These are phyloP conservation scores for Amazona guildingii DNA, from an alignment of 2,113 vertebrate species.

Conservation along the genomic window DNA sequence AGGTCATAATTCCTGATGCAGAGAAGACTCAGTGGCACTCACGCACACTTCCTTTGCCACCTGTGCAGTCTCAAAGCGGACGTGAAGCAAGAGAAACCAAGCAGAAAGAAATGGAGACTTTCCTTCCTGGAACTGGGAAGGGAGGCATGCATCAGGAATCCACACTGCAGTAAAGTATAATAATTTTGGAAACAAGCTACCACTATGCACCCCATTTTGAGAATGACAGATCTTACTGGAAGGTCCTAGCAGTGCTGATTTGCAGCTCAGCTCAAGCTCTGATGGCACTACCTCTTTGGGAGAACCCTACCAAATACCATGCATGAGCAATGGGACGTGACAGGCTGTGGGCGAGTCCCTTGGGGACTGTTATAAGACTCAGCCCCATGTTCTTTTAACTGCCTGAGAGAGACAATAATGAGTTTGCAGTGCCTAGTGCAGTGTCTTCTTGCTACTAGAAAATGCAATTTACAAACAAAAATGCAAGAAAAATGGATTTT, in stretches of 20 bases:
- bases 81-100: background rate
- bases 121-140: background rate
- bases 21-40: background rate
- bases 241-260: background rate
- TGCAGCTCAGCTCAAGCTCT: background rate
- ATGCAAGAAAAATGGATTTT: background rate
- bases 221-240: background rate
- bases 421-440: background rate
- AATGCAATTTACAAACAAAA: slow-evolving; percentile 36
- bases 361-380: background rate
- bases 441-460: background rate
- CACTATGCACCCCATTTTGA: background rate
- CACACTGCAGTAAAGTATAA: background rate
- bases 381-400: background rate
- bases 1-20: background rate
- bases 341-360: background rate
- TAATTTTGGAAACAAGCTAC: background rate
- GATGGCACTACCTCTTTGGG: background rate
- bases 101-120: background rate
- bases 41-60: background rate
- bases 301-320: background rate
- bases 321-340: background rate
- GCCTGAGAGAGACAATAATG: slow-evolving; percentile 2
- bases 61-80: background rate
- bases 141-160: background rate